Evolutionary conservation across 2,113 vertebrate genomes (phyloP).

Genomic region (Ascaphus truei): DNA sequence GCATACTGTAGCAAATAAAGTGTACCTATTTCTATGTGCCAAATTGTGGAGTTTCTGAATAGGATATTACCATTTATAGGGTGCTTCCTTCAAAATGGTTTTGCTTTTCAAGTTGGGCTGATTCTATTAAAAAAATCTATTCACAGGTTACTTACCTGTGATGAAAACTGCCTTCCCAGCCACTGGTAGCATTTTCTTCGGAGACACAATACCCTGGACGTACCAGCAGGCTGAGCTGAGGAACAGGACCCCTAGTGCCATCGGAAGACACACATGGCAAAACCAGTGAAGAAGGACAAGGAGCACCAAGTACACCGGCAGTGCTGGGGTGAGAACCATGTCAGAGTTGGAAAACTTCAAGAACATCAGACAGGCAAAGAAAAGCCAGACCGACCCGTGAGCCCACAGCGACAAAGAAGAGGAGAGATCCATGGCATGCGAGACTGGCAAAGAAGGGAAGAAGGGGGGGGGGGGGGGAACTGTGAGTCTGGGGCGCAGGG

Average conservation of each 20-base stretch:
- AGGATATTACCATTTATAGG: too few relatives aligned
- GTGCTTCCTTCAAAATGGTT: too few relatives aligned
- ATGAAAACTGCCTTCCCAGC: slow-evolving; percentile 50
- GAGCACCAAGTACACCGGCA: slow-evolving; percentile 28
- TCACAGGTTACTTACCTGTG: slow-evolving; percentile 50
- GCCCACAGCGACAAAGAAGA: slow-evolving; percentile 32
- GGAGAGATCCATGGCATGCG: slow-evolving; percentile 4
- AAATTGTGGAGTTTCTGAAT: too few relatives aligned
- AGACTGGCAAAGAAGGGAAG: not conserved
- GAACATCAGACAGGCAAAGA: slow-evolving; percentile 22
- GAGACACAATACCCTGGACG: slow-evolving; percentile 34
- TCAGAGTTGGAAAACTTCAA: slow-evolving; percentile 16
- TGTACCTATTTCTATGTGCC: too few relatives aligned
- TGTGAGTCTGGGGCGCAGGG: not conserved
- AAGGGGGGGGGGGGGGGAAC: not conserved
- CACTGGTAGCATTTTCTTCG: slow-evolving; percentile 43
- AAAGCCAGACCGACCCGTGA: slow-evolving; percentile 37
- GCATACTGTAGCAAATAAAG: too few relatives aligned
- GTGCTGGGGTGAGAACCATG: slow-evolving; percentile 25
- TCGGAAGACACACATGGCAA: slow-evolving; percentile 40
- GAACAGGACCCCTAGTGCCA: slow-evolving; percentile 40
- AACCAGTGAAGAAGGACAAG: slow-evolving; percentile 36
- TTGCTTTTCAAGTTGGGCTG: too few relatives aligned
- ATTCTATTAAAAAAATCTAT: not conserved
- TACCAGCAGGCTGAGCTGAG: slow-evolving; percentile 42